phyloP scores from a whole-genome alignment of 2,888 invertebrate genomes.

The Leucophenga montana region DNA sequence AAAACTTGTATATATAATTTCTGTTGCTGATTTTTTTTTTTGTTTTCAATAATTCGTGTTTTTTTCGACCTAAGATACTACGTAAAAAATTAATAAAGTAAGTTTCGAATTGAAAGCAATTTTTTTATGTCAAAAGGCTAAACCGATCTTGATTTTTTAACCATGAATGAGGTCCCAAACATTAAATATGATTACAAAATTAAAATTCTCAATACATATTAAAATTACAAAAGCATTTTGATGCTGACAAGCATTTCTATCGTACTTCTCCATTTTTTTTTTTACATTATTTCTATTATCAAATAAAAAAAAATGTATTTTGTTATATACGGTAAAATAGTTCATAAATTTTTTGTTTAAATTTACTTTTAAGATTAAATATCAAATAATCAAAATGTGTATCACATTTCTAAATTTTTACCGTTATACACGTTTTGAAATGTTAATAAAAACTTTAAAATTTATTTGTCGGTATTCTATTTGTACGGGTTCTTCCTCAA shows the following conservation, averaged over 20 bases:
- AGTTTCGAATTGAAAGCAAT: too few relatives aligned
- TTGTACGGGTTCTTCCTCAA: slow-evolving; percentile 37
- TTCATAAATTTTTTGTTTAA: slow-evolving; percentile 35
- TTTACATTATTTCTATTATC: neutral
- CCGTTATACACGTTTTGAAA: slow-evolving; percentile 19
- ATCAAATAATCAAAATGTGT: slow-evolving; percentile 55
- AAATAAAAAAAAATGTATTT: slow-evolving; percentile 15
- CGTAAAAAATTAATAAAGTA: too few relatives aligned
- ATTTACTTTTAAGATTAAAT: neutral
- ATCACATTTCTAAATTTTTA: slow-evolving; percentile 60
- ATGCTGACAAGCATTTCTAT: neutral
- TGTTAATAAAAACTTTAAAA: slow-evolving; percentile 39
- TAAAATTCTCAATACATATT: slow-evolving; percentile 1
- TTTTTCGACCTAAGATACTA: neutral
- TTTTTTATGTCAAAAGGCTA: too few relatives aligned
- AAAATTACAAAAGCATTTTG: slow-evolving; percentile 1
- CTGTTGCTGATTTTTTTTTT: neutral
- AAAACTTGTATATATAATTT: neutral
- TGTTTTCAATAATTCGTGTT: neutral
- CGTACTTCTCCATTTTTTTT: neutral
- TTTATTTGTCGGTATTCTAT: slow-evolving; percentile 33
- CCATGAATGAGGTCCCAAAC: slow-evolving; percentile 16
- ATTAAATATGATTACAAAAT: slow-evolving; percentile 13
- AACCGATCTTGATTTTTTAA: neutral
- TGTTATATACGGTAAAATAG: neutral